Conservation (phyloP, 2,888 invertebrate species). For the Brenthis daphne region DNA sequence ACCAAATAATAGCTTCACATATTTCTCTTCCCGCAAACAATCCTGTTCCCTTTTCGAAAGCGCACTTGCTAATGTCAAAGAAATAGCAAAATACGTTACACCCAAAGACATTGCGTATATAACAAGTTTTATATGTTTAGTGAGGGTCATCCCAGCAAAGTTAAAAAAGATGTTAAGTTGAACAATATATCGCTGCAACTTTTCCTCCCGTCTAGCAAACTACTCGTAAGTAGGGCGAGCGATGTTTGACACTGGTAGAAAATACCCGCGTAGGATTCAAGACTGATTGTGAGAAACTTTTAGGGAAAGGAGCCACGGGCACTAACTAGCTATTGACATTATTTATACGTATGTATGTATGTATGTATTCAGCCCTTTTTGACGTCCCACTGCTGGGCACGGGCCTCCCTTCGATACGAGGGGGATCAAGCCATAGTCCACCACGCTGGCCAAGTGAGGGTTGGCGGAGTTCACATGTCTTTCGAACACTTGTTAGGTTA, state of each 20-base stretch:
- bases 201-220: conserved; percentile 41
- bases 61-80: not conserved
- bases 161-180: conserved; percentile 38
- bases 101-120: conserved; percentile 12
- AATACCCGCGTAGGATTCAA: conserved; percentile 46
- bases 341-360: not conserved
- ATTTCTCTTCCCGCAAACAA: not conserved
- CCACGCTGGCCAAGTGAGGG: too few relatives aligned
- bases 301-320: not conserved
- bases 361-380: too few relatives aligned
- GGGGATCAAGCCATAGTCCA: too few relatives aligned
- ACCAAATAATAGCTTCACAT: too few relatives aligned
- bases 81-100: conserved; percentile 12
- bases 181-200: conserved; percentile 43
- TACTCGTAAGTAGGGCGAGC: conserved; percentile 37
- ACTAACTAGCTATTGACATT: conserved; percentile 10
- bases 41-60: not conserved
- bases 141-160: conserved; percentile 37
- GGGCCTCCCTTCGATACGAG: too few relatives aligned
- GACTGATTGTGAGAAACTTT: conserved; percentile 17
- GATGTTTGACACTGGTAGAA: conserved; percentile 58
- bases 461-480: too few relatives aligned
- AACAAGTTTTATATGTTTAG: conserved; percentile 24
- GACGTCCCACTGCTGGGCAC: too few relatives aligned
- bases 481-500: too few relatives aligned